Conservation (phyloP, 92 coral and sea anemone genomes). For the Pocillopora grandis region DNA sequence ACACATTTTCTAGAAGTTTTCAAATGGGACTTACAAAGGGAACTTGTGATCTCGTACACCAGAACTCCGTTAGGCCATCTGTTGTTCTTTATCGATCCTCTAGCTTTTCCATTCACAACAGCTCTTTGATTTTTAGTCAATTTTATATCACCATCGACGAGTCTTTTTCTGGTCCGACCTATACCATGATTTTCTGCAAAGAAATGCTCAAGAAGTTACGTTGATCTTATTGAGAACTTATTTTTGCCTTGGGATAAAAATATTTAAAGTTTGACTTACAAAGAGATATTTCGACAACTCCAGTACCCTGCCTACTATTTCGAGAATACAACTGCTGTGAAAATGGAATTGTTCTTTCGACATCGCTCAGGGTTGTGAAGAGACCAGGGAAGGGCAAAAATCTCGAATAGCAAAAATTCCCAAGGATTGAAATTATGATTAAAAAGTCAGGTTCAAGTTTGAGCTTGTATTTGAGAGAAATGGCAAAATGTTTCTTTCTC, state of each 20-base stretch:
- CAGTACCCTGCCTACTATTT: too few species aligned
- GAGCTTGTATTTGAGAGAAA: too few species aligned
- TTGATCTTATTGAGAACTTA: not conserved
- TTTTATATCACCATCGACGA: conserved; percentile 7
- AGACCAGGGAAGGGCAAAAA: too few species aligned
- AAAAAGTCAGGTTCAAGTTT: not conserved
- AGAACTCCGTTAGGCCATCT: conserved; percentile 30
- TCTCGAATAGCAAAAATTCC: too few species aligned
- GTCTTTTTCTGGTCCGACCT: not conserved
- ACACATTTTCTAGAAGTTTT: not conserved
- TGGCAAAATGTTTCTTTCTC: not conserved
- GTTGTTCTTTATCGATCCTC: not conserved
- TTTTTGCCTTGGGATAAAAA: not conserved
- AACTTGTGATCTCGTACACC: not conserved
- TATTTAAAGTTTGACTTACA: too few species aligned
- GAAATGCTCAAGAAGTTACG: not conserved
- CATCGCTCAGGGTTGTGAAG: too few species aligned
- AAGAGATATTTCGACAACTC: too few species aligned
- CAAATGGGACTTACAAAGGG: conserved; percentile 1
- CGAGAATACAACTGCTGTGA: too few species aligned
- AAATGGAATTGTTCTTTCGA: too few species aligned
- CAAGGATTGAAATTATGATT: not conserved
- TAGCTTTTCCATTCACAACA: not conserved
- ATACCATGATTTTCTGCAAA: conserved; percentile 2
- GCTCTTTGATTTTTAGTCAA: not conserved